Conservation (phyloP, 2,113 vertebrate species). For the Plecotus auritus region DNA sequence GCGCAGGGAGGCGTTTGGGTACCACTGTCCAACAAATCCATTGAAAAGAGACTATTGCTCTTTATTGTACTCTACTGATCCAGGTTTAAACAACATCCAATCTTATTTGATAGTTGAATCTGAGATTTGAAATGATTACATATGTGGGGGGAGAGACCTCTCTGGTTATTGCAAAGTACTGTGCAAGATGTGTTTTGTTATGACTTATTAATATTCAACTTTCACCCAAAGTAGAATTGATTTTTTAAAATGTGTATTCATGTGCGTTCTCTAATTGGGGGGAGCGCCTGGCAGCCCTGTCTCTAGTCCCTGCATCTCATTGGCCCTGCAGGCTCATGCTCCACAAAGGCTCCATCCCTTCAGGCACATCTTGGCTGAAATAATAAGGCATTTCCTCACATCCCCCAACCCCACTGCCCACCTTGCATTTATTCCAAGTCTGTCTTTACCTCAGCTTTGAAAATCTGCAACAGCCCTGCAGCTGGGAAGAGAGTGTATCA, state of each 20-base stretch:
- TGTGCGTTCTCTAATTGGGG: constrained; percentile 12
- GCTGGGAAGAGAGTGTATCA: constrained; percentile 62
- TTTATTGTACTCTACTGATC: constrained; percentile 12
- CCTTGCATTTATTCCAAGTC: constrained; percentile 59
- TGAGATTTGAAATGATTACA: constrained; percentile 27
- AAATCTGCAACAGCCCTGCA: constrained; percentile 54
- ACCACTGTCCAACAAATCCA: background rate
- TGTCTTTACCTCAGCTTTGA: constrained; percentile 66
- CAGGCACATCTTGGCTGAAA: constrained; percentile 9
- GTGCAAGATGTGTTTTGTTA: constrained; percentile 49
- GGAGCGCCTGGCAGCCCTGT: background rate
- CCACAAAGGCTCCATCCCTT: background rate
- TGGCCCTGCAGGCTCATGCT: background rate
- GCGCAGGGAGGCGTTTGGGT: background rate
- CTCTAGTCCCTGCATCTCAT: background rate
- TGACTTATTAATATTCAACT: constrained; percentile 63
- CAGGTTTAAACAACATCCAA: constrained; percentile 28
- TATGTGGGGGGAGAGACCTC: background rate
- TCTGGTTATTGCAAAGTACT: background rate
- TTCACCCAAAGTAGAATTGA: constrained; percentile 61
- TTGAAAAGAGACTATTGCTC: background rate
- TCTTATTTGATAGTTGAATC: constrained; percentile 35
- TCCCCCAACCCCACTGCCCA: background rate
- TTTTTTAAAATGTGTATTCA: constrained; percentile 56
- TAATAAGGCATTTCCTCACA: constrained; percentile 3